A percentile compares a stretch with the other conserved stretches of the same genome.
These are phyloP conservation scores for Helicorthomorpha holstii DNA, from an alignment of 1,140 invertebrate species.

Conservation along the genomic window DNA sequence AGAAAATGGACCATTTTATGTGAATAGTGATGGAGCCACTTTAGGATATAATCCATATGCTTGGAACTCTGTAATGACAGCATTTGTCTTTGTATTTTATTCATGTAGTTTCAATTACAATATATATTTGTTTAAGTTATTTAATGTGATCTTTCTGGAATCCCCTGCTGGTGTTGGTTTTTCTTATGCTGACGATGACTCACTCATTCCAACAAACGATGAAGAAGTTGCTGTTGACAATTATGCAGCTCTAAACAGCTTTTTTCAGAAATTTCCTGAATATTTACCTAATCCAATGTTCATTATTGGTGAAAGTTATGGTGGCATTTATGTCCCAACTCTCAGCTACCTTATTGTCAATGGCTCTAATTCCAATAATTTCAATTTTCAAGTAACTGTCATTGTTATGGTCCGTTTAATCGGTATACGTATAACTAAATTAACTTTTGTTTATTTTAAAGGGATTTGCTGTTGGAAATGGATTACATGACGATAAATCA, in stretches of 20 bases:
- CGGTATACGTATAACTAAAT: neutral
- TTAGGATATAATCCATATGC: constrained; percentile 27
- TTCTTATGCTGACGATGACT: constrained; percentile 29
- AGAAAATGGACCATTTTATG: constrained; percentile 33
- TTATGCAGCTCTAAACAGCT: constrained; percentile 29
- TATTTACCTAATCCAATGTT: constrained; percentile 26
- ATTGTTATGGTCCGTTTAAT: neutral
- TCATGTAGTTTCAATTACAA: neutral
- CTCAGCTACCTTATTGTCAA: constrained; percentile 29
- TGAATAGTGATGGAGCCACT: constrained; percentile 23
- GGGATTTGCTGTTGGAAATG: constrained; percentile 3
- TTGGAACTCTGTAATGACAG: constrained; percentile 29
- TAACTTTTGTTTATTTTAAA: neutral
- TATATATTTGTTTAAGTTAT: too few relatives aligned
- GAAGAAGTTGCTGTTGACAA: constrained; percentile 25
- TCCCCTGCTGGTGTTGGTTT: constrained; percentile 37
- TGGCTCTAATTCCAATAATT: constrained; percentile 23
- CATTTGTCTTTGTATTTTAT: neutral
- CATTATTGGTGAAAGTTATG: constrained; percentile 31
- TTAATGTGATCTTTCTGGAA: constrained; percentile 37
- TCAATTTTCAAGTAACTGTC: constrained; percentile 16
- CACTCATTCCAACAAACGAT: constrained; percentile 32
- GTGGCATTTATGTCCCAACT: constrained; percentile 31
- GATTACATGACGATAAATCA: neutral
- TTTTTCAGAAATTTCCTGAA: constrained; percentile 33